phyloP scores from a whole-genome alignment of 2,888 invertebrate species.

The Yponomeuta malinellus region DNA sequence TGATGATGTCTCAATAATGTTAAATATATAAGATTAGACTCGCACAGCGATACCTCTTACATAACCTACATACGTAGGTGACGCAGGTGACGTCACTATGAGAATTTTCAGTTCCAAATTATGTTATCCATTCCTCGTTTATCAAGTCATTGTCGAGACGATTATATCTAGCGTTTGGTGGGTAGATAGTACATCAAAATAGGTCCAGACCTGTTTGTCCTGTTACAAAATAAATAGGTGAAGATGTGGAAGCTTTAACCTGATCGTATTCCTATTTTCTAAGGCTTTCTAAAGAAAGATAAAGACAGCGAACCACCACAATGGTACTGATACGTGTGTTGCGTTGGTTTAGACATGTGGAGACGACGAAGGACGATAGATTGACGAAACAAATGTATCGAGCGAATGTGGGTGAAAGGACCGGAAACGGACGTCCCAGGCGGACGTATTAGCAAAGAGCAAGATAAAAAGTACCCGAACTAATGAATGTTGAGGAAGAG shows the following conservation, averaged over 20 bases:
- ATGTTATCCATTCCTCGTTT: neutral
- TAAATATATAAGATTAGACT: neutral
- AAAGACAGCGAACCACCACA: no score
- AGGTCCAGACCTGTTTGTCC: neutral
- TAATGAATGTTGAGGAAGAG: no score
- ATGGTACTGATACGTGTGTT: no score
- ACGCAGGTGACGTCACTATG: neutral
- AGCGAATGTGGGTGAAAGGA: no score
- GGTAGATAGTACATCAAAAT: neutral
- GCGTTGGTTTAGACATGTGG: no score
- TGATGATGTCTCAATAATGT: slow-evolving; percentile 14
- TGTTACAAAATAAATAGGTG: no score
- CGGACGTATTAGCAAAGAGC: no score
- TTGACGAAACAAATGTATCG: no score
- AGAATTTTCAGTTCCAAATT: neutral
- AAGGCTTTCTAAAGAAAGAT: no score
- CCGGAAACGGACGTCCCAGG: no score
- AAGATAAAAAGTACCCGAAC: no score
- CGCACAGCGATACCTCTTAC: neutral
- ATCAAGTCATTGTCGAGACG: neutral
- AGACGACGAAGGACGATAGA: no score
- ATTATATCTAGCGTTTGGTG: neutral
- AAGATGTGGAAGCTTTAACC: neutral
- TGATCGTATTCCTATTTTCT: neutral
- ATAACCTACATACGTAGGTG: neutral